Evolutionary conservation across 1,140 invertebrate species (phyloP), one percentile per base, ranked within the genome.

Genomic region (Drosophila carrolli): DNA sequence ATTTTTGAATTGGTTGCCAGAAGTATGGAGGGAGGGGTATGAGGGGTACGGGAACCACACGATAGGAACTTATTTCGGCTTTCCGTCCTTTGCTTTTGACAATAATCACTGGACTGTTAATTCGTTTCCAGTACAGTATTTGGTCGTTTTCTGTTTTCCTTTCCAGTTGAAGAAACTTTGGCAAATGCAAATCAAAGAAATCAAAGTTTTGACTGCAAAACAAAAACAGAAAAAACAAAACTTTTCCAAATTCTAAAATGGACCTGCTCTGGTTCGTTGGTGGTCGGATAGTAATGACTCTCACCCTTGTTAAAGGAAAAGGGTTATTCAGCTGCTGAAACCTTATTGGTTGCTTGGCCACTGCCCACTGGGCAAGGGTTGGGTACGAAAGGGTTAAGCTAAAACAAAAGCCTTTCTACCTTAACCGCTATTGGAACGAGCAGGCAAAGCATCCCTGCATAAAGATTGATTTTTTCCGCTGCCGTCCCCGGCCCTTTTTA

Each of bases 71-170:
- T 90, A 65, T 84, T 78, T 75, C 75, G 78, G 43, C 77, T 84
- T 89, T 77, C 77, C 74, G 53, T 81, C 67, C n/a, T 48, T 75
- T 82, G 82, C 84, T 89, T 89, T 89, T 89, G 85, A 89, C 78
- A 90, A 90, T 89, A 89, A 89, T 90, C 84, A 89, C 66, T 89
- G 85, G 78, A 89, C 84, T 89, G 84, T 89, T 89, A 89, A 89
- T 89, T 90, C 90, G 65, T 78, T 88, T 88, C 67, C 57, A 71
- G 61, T 61, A 63, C 51, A 81, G 59, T 58, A 68, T 81, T 70
- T 32, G 35, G 14, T 63, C 41, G 70, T 60, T 41, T 37, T 74
- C 35, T 76, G 65, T 75, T 78, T 66, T 70, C 46, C 50, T 75
- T 88, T 88, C 73, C 84, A 74, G 81, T 85, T 90, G 85, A 89